These are phyloP conservation scores for Neoitamus cyanurus DNA, from an alignment of 2,888 invertebrate genomes.

Conservation along the genomic window DNA sequence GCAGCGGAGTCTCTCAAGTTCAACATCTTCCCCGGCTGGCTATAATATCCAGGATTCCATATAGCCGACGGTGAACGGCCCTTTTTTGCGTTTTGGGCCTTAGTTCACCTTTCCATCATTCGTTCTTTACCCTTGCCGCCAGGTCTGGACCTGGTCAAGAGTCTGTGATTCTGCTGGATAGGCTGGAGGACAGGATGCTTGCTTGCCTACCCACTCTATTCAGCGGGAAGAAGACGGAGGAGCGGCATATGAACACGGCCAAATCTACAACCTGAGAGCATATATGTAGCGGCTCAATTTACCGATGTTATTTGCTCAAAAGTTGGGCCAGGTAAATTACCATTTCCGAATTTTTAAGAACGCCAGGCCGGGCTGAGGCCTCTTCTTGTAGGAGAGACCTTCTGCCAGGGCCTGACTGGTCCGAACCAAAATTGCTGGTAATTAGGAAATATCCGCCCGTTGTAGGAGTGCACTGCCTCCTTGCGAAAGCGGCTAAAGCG, in stretches of 20 bases:
- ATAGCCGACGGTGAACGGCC: background rate
- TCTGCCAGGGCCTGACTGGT: background rate
- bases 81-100: background rate
- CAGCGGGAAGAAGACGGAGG: background rate
- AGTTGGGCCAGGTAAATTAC: background rate
- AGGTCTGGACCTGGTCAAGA: background rate
- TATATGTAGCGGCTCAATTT: background rate
- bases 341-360: background rate
- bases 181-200: background rate
- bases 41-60: constrained; percentile 7
- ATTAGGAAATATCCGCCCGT: constrained; percentile 21
- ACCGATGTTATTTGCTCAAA: background rate
- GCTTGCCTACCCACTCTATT: background rate
- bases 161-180: background rate
- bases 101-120: constrained; percentile 17
- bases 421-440: background rate
- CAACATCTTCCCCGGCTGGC: background rate
- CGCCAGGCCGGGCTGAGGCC: background rate
- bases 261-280: background rate
- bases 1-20: background rate
- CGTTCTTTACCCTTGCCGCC: background rate
- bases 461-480: constrained; percentile 14
- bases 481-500: background rate
- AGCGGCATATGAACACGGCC: background rate
- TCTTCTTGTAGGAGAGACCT: background rate